phyloP scores from a whole-genome alignment of 1,140 invertebrate species.

The Drosophila sucinea region DNA sequence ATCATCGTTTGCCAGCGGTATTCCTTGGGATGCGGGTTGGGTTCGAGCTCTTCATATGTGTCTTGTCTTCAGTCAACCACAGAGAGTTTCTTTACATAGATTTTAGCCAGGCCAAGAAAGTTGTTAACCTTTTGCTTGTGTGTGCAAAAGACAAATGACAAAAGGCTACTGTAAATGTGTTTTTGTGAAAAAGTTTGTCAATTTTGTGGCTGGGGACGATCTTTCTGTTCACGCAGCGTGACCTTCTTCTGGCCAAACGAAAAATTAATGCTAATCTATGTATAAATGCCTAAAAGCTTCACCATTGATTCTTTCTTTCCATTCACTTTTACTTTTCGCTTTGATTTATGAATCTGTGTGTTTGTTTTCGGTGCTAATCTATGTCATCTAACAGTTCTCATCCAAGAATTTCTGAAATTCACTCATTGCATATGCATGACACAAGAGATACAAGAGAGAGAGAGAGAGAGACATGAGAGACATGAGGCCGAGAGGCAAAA shows the following conservation, averaged over 20 bases:
- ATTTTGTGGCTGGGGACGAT: background rate
- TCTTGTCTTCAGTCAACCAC: conserved; percentile 12
- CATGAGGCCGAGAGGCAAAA: background rate
- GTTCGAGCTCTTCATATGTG: conserved; percentile 12
- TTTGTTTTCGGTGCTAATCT: conserved; percentile 25
- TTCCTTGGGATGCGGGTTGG: conserved; percentile 40
- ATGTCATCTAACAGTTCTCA: conserved; percentile 55
- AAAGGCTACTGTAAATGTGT: conserved; percentile 50
- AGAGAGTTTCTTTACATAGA: conserved; percentile 27
- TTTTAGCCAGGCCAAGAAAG: conserved; percentile 50
- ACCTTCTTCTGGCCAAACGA: conserved; percentile 45
- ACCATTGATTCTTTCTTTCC: conserved; percentile 44
- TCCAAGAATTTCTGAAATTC: conserved; percentile 34
- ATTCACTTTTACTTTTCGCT: conserved; percentile 57
- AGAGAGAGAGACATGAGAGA: too few relatives aligned
- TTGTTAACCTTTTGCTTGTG: conserved; percentile 55
- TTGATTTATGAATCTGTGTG: conserved; percentile 44
- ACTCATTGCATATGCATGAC: conserved; percentile 56
- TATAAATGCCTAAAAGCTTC: conserved; percentile 22
- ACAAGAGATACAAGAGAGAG: background rate
- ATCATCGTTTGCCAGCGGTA: conserved; percentile 30
- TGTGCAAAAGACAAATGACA: conserved; percentile 52
- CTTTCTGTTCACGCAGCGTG: conserved; percentile 21
- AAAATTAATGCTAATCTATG: conserved; percentile 47
- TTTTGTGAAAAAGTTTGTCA: conserved; percentile 17